Base-by-base conservation (phyloP, 2,113 vertebrate genomes). In the Eudorcas thomsonii region DNA sequence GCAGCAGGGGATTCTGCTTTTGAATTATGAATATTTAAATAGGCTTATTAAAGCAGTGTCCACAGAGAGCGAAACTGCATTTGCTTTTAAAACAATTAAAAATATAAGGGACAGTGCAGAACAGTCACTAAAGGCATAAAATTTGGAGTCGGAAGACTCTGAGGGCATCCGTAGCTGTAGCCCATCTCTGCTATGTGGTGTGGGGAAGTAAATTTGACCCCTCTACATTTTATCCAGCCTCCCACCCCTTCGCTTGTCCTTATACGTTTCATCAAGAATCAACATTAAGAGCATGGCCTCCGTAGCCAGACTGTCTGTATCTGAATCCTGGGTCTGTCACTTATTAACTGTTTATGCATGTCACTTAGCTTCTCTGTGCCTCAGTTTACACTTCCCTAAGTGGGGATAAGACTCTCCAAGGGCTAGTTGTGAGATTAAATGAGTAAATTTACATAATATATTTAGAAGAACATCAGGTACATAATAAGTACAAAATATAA, bases 21-120 rank as follows among this genome's bases (percentile, higher is more conserved):
- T 94, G 93, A 94, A 97, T 97, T 96, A 98, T 98, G 97, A 98
- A 98, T 98, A 98, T 98, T 98, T 98, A 97, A 98, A 95, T 12
- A 57, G 86, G 91, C 97, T 96, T 98, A 98, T 98, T 98, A 98
- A 98, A 98, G 91, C 83, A 5, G 19, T 86, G 52, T 97, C 98
- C 93, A 71, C 57, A 64, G 98, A 98, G 98, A 96, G 55, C 71
- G 90, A 81, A 95, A 96, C 60, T 57, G 82, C 95, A 96, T 96
- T 96, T 97, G 81, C 96, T 96, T 96, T 93, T 87, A 96, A 98
- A 95, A 97, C 97, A 98, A 97, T 97, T 98, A 97, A 97, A 97
- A 96, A 95, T 96, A 96, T 74, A 97, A 97, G 84, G 93, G 74
- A 19, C 83, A 67, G 55, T 36, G 28, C 11, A 5, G 82, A 89